Conservation (phyloP, 2,888 invertebrate genomes). For the Lochmaea crataegi region DNA sequence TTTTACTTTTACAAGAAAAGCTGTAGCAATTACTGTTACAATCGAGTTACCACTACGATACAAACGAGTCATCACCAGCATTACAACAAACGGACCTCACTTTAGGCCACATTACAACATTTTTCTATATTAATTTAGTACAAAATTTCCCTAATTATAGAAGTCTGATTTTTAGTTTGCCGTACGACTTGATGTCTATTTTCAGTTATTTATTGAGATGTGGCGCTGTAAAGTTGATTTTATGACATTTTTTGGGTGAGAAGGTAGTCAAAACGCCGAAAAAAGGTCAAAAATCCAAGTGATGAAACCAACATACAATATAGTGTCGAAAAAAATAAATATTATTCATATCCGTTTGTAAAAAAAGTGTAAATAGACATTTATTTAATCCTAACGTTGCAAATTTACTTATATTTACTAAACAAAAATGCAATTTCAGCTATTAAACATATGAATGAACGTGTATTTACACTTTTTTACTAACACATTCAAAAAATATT, state of each 20-base stretch:
- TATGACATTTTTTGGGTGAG: no score
- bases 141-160: no score
- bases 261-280: no score
- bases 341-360: background rate
- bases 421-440: slow-evolving; percentile 6
- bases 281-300: no score
- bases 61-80: slow-evolving; percentile 54
- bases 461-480: background rate
- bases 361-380: background rate
- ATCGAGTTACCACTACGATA: slow-evolving; percentile 55
- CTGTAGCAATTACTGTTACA: slow-evolving; percentile 57
- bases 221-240: no score
- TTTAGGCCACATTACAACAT: slow-evolving; percentile 29
- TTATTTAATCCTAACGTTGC: background rate
- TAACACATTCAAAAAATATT: background rate
- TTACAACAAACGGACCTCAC: slow-evolving; percentile 44
- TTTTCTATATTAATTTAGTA: background rate
- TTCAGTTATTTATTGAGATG: no score
- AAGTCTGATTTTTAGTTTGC: background rate
- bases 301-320: no score
- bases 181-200: no score
- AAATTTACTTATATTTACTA: background rate
- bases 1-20: slow-evolving; percentile 50
- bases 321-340: no score
- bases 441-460: background rate